phyloP scores from a whole-genome alignment of 2,797 vertebrate species.

The Ctenochaetus hawaiiensis region DNA sequence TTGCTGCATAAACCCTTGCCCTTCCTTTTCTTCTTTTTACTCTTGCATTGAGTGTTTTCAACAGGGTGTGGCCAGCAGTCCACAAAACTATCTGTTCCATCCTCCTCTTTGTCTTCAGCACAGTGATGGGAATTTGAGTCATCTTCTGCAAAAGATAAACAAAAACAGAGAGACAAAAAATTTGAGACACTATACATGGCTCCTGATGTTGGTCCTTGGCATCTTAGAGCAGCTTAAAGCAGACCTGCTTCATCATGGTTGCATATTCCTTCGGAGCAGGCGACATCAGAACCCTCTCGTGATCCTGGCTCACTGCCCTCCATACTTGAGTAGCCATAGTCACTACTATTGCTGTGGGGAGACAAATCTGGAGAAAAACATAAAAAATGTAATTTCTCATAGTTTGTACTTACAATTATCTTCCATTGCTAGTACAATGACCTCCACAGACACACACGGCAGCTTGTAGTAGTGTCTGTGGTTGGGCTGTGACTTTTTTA shows the following conservation, averaged over 20 bases:
- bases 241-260: slow-evolving; percentile 95
- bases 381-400: background rate
- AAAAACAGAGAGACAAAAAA: slow-evolving; percentile 16
- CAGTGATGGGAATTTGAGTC: slow-evolving; percentile 88
- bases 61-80: slow-evolving; percentile 94
- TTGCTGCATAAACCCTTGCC: slow-evolving; percentile 87
- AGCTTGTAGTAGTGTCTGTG: background rate
- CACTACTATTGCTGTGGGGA: slow-evolving; percentile 91
- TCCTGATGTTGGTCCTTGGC: background rate
- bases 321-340: slow-evolving; percentile 97
- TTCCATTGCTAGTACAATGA: background rate
- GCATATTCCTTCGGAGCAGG: slow-evolving; percentile 97
- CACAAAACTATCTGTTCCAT: slow-evolving; percentile 91
- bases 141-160: slow-evolving; percentile 82
- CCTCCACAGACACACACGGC: background rate
- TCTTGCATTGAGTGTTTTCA: slow-evolving; percentile 90
- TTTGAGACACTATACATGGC: accelerated
- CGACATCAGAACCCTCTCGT: slow-evolving; percentile 94
- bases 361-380: slow-evolving; percentile 85
- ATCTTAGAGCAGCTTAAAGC: slow-evolving; percentile 45
- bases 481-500: background rate
- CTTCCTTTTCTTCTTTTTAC: slow-evolving; percentile 98
- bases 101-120: slow-evolving; percentile 92
- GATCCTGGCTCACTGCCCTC: slow-evolving; percentile 95
- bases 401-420: background rate